phyloP scores from a whole-genome alignment of 2,113 vertebrate species.

The Paramisgurnus dabryanus region DNA sequence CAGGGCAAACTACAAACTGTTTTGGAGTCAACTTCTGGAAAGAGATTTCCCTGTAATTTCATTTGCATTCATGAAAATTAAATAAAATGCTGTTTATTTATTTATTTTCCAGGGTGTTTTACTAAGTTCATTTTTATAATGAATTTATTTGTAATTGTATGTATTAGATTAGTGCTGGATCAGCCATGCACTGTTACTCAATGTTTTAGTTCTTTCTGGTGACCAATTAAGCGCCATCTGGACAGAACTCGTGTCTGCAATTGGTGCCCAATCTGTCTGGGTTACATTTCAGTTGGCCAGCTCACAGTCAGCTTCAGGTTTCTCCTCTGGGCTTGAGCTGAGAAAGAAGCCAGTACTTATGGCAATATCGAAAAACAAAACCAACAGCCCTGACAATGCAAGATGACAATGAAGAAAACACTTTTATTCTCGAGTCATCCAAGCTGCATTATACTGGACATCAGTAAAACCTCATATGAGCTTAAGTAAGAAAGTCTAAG shows the following conservation, averaged over 20 bases:
- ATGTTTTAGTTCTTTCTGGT: background rate
- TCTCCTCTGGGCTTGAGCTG: background rate
- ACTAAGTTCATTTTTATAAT: no score
- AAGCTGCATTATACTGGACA: no score
- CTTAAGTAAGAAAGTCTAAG: no score
- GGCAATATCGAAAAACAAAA: background rate
- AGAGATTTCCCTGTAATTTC: no score
- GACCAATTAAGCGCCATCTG: constrained; percentile 32
- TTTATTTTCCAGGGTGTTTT: background rate
- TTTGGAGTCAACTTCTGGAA: no score
- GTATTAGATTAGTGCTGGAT: background rate
- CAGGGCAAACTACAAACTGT: no score
- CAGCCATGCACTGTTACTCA: background rate
- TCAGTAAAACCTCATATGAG: no score
- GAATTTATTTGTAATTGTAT: no score
- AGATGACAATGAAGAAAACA: background rate
- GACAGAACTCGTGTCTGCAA: background rate
- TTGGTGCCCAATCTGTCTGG: constrained; percentile 35
- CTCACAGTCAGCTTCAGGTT: background rate
- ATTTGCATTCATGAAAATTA: no score
- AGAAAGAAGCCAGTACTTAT: background rate
- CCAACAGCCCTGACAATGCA: background rate
- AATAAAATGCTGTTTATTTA: background rate
- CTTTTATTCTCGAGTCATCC: background rate
- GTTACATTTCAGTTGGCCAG: constrained; percentile 4